phyloP scores from a whole-genome alignment of 2,797 vertebrate genomes.

The Malacoraja senta region DNA sequence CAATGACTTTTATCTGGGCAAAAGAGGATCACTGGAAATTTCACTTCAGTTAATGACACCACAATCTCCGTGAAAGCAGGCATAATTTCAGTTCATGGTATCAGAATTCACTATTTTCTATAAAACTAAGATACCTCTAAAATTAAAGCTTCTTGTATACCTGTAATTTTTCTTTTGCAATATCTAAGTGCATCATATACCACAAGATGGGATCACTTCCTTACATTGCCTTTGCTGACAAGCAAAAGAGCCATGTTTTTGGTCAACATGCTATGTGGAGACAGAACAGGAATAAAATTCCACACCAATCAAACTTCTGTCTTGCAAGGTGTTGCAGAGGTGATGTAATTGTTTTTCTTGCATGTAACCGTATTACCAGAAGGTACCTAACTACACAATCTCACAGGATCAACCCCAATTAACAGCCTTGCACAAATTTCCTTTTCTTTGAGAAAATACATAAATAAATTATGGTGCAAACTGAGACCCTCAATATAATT shows the following conservation, averaged over 20 bases:
- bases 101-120: too few species aligned
- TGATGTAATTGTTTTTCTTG: not conserved
- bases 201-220: too few species aligned
- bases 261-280: not conserved
- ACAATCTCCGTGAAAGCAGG: not conserved
- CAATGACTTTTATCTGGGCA: not conserved
- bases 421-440: not conserved
- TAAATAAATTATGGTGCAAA: not conserved
- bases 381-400: not conserved
- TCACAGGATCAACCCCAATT: not conserved
- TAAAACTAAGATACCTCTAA: too few species aligned
- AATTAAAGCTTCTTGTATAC: too few species aligned
- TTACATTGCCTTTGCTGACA: not conserved
- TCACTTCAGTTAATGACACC: not conserved
- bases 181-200: too few species aligned
- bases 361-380: too few species aligned
- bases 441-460: not conserved
- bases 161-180: too few species aligned
- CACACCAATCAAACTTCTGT: not conserved
- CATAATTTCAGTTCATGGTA: not conserved
- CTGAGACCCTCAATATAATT: not conserved
- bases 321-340: not conserved
- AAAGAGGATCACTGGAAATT: not conserved
- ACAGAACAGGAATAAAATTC: not conserved
- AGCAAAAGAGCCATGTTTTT: not conserved